Base-by-base conservation (phyloP, 2,113 vertebrate genomes). In the Microcebus jonahi region DNA sequence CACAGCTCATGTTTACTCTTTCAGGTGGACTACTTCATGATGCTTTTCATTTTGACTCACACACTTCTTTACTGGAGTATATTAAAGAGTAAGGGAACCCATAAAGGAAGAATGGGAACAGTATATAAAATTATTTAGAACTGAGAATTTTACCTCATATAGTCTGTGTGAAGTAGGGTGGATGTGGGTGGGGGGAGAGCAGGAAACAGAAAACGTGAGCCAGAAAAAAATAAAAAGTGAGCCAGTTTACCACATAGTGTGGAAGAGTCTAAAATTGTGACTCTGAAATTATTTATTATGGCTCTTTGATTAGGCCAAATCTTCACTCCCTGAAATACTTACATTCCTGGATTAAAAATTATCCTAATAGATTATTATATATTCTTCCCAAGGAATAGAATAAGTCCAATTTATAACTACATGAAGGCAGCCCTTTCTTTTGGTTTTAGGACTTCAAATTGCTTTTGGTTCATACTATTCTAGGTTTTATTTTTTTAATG, bases 311-410 rank as follows among this genome's bases (percentile, higher is more conserved):
- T 29, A 67, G 20, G 34, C 31, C 9, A 88, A 80, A 80, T 42
- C 9, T 82, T n/a, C 10, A 20, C 8, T 93, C 50, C 39, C 27
- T 57, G 42, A 85, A 88, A 53, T 36, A 34, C 9, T 81, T 77
- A 6, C 3, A 39, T 73, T 61, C 57, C 27, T 96, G 18, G 90
- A 71, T 76, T 45, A 11, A 85, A 94, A 96, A 63, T 45, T 80
- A 39, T 9, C 20, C 42, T 50, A 50, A 17, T 21, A 27, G 55
- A 59, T 84, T 10, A 14, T 3, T 55, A 55, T 17, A 55, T 55
- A 55, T 71, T 80, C n/a, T 53, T 93, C 57, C 59, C 29, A 79
- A 73, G 45, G 17, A 81, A 70, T 20, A 71, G 59, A 95, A 29
- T 27, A 57, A 71, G 5, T 34, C 36, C 61, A 86, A 80, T 50